Conservation (phyloP, 2,113 vertebrate genomes). For the Benitochromis conjunctus region DNA sequence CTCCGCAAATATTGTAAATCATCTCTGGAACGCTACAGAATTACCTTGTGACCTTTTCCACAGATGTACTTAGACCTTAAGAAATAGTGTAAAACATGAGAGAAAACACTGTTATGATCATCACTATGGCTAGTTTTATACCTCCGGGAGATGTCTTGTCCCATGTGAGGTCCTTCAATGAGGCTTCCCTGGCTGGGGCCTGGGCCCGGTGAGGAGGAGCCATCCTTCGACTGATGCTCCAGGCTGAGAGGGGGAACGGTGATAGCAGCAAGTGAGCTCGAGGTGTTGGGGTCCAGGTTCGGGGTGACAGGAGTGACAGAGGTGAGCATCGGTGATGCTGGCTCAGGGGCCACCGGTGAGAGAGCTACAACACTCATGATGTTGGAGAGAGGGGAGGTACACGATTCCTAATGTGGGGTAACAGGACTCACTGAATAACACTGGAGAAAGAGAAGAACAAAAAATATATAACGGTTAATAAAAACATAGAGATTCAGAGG, state of each 20-base stretch:
- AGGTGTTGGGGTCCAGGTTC: conserved; percentile 67
- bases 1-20: no score
- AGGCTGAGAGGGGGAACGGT: conserved; percentile 38
- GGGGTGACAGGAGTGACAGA: conserved; percentile 86
- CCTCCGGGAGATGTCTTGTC: conserved; percentile 13
- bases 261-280: conserved; percentile 54
- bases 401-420: conserved; percentile 39
- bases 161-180: not conserved
- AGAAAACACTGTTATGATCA: not conserved
- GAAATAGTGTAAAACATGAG: not conserved
- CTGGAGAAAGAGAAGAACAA: conserved; percentile 50
- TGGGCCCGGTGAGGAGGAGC: not conserved
- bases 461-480: not conserved
- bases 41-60: not conserved
- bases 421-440: conserved; percentile 65
- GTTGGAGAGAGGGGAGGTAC: conserved; percentile 41
- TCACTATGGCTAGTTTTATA: not conserved
- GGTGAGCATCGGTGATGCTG: conserved; percentile 84
- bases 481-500: not conserved
- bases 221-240: not conserved
- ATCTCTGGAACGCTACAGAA: not conserved
- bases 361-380: conserved; percentile 82
- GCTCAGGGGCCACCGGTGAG: conserved; percentile 79
- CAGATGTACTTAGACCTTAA: not conserved
- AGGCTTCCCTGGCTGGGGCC: not conserved